Evolutionary conservation across 1,140 invertebrate genomes (phyloP), one percentile per base, ranked within the genome.

Genomic region (Andricus grossulariae): DNA sequence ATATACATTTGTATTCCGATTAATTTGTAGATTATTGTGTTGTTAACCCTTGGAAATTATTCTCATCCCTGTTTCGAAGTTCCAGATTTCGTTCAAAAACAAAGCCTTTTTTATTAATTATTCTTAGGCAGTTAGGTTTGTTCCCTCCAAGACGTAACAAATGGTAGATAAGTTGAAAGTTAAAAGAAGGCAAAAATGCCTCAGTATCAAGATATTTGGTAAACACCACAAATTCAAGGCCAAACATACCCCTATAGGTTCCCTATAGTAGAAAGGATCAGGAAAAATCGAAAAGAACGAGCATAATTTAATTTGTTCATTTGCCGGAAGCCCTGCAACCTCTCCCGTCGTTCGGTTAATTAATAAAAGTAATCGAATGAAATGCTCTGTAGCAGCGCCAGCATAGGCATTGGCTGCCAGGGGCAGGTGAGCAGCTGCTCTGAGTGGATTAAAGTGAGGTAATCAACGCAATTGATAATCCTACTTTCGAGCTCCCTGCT

Each of bases 381-480:
- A 86, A 87, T 81, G 83, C 79, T 82, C 77, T 80, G 80, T 83
- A 79, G 80, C 49, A 83, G 74, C 50, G 76, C 70, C 76, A 71
- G 54, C 81, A 72, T 66, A 70, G 76, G 82, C 77, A 81, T 80
- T 72, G 81, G 80, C 81, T 82, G 81, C 76, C 73, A 83, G 83
- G 83, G 81, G 82, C 86, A 89, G 87, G 88, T 89, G 88, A 89
- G 85, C 88, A 88, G 85, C 85, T 84, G 84, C 84, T 87, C 84
- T 88, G 85, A 89, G 88, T 88, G 87, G 88, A 88, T 88, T 89
- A 89, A 89, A 88, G 86, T 83, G 84, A 87, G 85, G 85, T 88
- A 88, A 89, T 89, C 87, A 88, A 88, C 84, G 88, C 87, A 88
- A 89, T 89, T 89, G 87, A 88, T 89, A 89, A 89, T 89, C 86